phyloP scores from a whole-genome alignment of 2,113 vertebrate species.

The Oncorhynchus keta region DNA sequence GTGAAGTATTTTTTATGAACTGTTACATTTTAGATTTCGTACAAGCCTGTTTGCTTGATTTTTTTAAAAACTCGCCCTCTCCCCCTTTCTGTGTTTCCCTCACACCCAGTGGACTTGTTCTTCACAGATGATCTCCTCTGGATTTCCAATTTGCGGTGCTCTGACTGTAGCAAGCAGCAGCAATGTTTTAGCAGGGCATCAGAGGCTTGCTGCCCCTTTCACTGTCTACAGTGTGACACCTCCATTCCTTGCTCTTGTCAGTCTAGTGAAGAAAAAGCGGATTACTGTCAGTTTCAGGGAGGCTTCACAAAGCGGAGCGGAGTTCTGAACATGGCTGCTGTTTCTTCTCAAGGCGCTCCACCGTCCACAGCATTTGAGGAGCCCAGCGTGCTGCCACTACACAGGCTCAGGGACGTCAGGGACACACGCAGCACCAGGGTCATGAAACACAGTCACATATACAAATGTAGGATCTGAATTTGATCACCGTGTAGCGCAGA shows the following conservation, averaged over 20 bases:
- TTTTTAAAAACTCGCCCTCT: constrained; percentile 28
- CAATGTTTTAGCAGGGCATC: constrained; percentile 56
- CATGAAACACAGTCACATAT: constrained; percentile 38
- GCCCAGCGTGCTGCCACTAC: not conserved
- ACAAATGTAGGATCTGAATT: no score
- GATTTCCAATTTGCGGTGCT: constrained; percentile 73
- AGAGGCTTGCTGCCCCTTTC: constrained; percentile 33
- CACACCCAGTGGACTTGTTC: constrained; percentile 58
- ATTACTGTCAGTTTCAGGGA: constrained; percentile 73
- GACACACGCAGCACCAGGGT: constrained; percentile 42
- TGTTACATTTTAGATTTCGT: constrained; percentile 22
- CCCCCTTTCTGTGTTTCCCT: not conserved
- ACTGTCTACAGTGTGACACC: constrained; percentile 66
- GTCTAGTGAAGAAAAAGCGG: constrained; percentile 66
- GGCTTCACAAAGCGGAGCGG: constrained; percentile 63
- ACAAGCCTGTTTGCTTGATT: constrained; percentile 34
- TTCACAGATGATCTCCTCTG: constrained; percentile 77
- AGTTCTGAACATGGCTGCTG: constrained; percentile 53
- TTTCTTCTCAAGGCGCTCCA: constrained; percentile 58
- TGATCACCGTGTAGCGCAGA: no score
- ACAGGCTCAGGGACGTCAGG: constrained; percentile 17
- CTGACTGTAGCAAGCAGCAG: constrained; percentile 62
- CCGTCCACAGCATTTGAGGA: constrained; percentile 42
- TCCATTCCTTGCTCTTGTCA: constrained; percentile 72
- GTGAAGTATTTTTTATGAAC: not conserved